Percentiles rank a stretch among this genome's conserved stretches.
Conservation (phyloP, 2,797 vertebrate species). For the Enteromius anoplus region DNA sequence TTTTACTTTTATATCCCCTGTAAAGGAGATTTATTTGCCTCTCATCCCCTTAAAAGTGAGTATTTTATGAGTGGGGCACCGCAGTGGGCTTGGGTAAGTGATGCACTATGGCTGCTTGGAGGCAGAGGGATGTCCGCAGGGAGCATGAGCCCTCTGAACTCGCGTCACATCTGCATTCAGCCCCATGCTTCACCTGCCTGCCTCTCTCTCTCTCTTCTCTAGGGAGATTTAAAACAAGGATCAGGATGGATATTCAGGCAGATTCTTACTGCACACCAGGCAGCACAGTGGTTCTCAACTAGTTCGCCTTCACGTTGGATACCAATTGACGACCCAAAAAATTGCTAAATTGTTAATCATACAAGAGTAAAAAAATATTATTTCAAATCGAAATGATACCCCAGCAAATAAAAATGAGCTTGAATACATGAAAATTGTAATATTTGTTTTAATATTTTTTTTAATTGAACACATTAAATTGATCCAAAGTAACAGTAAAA, state of each 20-base stretch:
- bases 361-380: neutral
- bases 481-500: neutral
- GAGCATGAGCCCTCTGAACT: slow-evolving; percentile 69
- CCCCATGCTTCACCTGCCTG: slow-evolving; percentile 50
- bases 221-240: slow-evolving; percentile 43
- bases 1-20: slow-evolving; percentile 61
- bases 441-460: neutral
- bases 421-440: no score
- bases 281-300: neutral
- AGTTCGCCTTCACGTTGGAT: neutral
- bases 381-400: neutral
- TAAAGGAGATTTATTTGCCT: slow-evolving; percentile 66
- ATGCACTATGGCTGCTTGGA: slow-evolving; percentile 66
- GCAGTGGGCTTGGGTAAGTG: slow-evolving; percentile 58
- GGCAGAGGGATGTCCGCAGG: slow-evolving; percentile 66
- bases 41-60: slow-evolving; percentile 68
- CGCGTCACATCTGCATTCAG: slow-evolving; percentile 51
- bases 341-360: neutral
- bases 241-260: slow-evolving; percentile 39
- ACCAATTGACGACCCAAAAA: neutral
- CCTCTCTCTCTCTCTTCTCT: slow-evolving; percentile 7
- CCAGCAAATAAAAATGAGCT: neutral
- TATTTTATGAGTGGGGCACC: slow-evolving; percentile 64
- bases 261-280: slow-evolving; percentile 16
- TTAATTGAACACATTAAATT: neutral